phyloP scores from a whole-genome alignment of 2,888 invertebrate genomes.

The Buathra laborator region DNA sequence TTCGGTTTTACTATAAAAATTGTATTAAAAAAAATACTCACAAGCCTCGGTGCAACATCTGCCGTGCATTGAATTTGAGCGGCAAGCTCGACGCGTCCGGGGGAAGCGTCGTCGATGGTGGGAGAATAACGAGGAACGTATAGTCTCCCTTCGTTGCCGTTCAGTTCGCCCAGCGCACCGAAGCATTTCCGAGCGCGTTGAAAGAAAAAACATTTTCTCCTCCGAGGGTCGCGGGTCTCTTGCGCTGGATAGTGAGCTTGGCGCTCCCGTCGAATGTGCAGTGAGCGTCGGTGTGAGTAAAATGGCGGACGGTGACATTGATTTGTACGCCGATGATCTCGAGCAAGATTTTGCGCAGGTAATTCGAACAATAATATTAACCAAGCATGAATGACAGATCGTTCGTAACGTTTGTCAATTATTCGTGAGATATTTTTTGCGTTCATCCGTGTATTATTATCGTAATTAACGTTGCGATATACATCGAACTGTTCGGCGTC shows the following conservation, averaged over 20 bases:
- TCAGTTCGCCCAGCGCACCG: conserved; percentile 14
- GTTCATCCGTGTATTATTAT: background rate
- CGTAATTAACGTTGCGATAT: conserved; percentile 35
- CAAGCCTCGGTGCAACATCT: background rate
- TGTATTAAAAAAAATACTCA: background rate
- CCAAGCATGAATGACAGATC: conserved; percentile 13
- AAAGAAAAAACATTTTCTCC: background rate
- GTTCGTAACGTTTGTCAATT: conserved; percentile 3
- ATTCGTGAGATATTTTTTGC: background rate
- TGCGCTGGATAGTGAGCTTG: conserved; percentile 33
- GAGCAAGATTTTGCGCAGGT: conserved; percentile 97
- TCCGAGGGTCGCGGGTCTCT: background rate
- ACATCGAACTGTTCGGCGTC: conserved; percentile 76
- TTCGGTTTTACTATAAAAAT: background rate
- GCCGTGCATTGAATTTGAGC: background rate
- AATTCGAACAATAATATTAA: conserved; percentile 76
- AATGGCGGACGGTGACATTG: conserved; percentile 99
- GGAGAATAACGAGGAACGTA: background rate
- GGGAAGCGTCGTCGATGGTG: background rate
- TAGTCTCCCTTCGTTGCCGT: conserved; percentile 6
- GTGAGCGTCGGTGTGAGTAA: conserved; percentile 85
- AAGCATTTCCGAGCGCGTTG: background rate
- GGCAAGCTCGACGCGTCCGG: background rate
- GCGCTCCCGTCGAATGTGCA: conserved; percentile 68
- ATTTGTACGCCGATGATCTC: conserved; percentile 98